Percentiles rank a stretch among this genome's conserved stretches.
These are phyloP conservation scores for Paramormyrops hopkinsi DNA, from an alignment of 2,797 vertebrate genomes.

Conservation along the genomic window DNA sequence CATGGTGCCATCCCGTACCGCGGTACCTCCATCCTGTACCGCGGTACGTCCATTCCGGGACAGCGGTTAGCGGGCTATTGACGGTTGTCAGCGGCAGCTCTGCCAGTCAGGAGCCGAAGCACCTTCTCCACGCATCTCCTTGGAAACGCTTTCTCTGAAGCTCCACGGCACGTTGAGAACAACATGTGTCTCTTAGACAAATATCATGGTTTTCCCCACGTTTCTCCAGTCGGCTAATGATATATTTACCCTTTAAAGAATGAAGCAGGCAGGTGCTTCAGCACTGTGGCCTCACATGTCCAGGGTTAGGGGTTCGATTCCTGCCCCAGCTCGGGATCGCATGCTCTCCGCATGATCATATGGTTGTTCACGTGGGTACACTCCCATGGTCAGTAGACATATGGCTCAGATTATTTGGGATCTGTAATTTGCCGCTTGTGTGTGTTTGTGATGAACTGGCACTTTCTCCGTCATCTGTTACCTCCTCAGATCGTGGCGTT, in stretches of 20 bases:
- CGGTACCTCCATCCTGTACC: not conserved
- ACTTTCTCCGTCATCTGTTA: not conserved
- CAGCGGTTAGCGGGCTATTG: no score
- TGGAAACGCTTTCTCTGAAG: not conserved
- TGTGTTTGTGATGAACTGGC: constrained; percentile 5
- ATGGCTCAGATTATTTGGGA: not conserved
- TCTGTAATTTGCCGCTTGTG: not conserved
- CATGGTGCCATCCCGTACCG: not conserved
- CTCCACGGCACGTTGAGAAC: not conserved
- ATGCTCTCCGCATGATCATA: not conserved
- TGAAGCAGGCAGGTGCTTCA: not conserved
- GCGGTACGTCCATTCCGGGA: not conserved
- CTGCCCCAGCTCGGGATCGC: not conserved
- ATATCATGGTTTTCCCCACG: not conserved
- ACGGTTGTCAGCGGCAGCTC: not conserved
- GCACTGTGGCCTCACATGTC: not conserved
- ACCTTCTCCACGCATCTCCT: not conserved
- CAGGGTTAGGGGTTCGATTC: not conserved
- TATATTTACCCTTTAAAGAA: not conserved
- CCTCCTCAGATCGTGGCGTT: not conserved
- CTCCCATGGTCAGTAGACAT: not conserved
- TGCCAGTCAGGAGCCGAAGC: not conserved
- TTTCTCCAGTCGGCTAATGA: not conserved
- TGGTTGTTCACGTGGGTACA: not conserved
- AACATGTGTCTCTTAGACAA: not conserved